phyloP scores from a whole-genome alignment of 1,140 invertebrate species.

The Anastrepha ludens region DNA sequence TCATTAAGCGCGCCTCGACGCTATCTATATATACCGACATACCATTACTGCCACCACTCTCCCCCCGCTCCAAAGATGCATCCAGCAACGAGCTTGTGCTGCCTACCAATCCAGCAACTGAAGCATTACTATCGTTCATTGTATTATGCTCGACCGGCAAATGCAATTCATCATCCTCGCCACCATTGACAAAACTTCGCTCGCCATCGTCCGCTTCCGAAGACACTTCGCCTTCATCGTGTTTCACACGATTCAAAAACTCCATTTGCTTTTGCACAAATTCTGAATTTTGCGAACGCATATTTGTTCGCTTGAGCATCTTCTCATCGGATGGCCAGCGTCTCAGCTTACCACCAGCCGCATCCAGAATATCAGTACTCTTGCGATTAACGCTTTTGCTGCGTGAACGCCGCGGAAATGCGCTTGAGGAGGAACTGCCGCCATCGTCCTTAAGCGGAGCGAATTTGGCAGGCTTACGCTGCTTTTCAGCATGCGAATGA shows the following conservation, averaged over 20 bases:
- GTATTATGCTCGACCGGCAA: neutral
- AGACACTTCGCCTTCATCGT: slow-evolving; percentile 54
- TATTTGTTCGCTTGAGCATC: slow-evolving; percentile 63
- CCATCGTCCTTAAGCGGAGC: slow-evolving; percentile 28
- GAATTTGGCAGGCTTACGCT: slow-evolving; percentile 44
- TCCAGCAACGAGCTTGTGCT: neutral
- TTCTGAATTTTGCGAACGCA: slow-evolving; percentile 78
- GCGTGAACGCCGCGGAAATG: neutral
- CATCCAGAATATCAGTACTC: slow-evolving; percentile 15
- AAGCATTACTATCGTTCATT: slow-evolving; percentile 26
- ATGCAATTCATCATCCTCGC: slow-evolving; percentile 49
- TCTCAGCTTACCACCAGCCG: slow-evolving; percentile 54
- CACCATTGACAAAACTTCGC: slow-evolving; percentile 23
- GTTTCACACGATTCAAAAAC: slow-evolving; percentile 74
- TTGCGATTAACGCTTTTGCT: slow-evolving; percentile 45
- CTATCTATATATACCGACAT: slow-evolving; percentile 55
- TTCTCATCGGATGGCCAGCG: slow-evolving; percentile 56
- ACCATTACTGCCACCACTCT: neutral
- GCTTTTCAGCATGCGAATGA: neutral
- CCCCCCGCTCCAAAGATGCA: neutral
- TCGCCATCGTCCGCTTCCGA: slow-evolving; percentile 52
- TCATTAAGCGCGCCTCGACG: slow-evolving; percentile 58
- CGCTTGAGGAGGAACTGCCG: neutral
- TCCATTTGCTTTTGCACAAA: slow-evolving; percentile 78
- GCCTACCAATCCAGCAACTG: neutral